Conservation (phyloP, 35 echinoderm and acorn worm species). For the Heliocidaris tuberculata region DNA sequence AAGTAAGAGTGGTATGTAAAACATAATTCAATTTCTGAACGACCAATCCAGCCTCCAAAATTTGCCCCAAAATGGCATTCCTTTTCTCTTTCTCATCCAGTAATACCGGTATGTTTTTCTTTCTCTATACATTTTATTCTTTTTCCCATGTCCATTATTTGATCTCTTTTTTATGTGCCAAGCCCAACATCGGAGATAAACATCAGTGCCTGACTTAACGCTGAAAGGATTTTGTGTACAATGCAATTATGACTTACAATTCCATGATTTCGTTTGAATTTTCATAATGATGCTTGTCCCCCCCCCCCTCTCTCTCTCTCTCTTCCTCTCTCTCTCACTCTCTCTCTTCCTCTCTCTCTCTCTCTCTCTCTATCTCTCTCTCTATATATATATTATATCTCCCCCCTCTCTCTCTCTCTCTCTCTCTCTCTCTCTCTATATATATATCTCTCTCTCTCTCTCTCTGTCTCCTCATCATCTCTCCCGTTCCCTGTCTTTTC, state of each 20-base stretch:
- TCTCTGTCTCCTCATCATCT: too few relatives aligned
- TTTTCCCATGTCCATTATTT: background rate
- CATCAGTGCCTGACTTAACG: background rate
- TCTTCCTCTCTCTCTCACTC: too few relatives aligned
- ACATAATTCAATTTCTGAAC: background rate
- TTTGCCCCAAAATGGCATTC: background rate
- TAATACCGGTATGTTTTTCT: background rate
- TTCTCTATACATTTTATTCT: background rate
- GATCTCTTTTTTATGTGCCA: background rate
- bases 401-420: too few relatives aligned
- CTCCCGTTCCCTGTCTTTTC: too few relatives aligned
- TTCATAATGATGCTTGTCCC: too few relatives aligned
- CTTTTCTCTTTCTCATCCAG: slow-evolving; percentile 1
- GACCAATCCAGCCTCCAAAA: background rate
- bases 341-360: too few relatives aligned
- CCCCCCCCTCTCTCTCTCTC: too few relatives aligned
- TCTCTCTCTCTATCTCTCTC: too few relatives aligned
- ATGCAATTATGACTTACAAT: background rate
- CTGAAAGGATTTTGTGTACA: background rate
- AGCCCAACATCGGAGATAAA: background rate
- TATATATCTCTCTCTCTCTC: too few relatives aligned
- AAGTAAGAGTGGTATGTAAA: background rate
- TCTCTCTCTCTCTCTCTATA: too few relatives aligned
- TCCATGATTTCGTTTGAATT: background rate
- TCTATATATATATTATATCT: too few relatives aligned